Evolutionary conservation across 2,797 vertebrate genomes (phyloP), one percentile per base, ranked within the genome.

Genomic region (Buphagus erythrorhynchus): DNA sequence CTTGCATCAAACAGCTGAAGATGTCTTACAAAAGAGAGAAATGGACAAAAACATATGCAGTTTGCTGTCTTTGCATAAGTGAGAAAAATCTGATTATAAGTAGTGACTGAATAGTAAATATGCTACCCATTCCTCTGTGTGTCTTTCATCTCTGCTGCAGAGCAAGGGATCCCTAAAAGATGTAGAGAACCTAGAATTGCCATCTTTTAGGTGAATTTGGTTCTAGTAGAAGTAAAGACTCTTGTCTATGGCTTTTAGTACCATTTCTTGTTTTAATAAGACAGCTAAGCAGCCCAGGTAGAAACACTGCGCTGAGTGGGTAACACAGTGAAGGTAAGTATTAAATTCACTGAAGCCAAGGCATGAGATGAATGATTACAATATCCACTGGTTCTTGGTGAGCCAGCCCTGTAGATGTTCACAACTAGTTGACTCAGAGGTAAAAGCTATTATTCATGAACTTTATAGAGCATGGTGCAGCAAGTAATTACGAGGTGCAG

Each of bases 391-490:
- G 54, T 83, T 95, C 49, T 83, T 58, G 62, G 81, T 79, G 63
- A 73, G 71, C 75, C 36, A 67, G 46, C 67, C 49, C 42, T 45
- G 38, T 45, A 68, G 72, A 28, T 45, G 36, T 77, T 88, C 81
- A 89, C 43, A 67, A 19, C 68, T 68, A 28, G 16, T 80, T 95
- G 65, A 83, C 54, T 87, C 84, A 78, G 86, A 86, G 35, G 33
- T 86, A 83, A 91, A 89, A 92, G 49, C n/a, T 73, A 10, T 89
- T 91, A 80, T 66, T 89, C 51, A n/a, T 88, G 69, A 80, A 88
- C 90, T 88, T 93, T 68, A 33, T 76, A 86, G 76, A 92, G 52
- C 1, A 0, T 83, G 72, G 65, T 43, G 40, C 46, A 66, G 58
- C 80, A 71, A 40, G 11, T 87, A 83, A 90, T 91, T 90, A 72